A percentile compares a stretch with the other conserved stretches of the same genome.
phyloP scores from a whole-genome alignment of 2,113 vertebrate species.

The Todiramphus saurophagus region DNA sequence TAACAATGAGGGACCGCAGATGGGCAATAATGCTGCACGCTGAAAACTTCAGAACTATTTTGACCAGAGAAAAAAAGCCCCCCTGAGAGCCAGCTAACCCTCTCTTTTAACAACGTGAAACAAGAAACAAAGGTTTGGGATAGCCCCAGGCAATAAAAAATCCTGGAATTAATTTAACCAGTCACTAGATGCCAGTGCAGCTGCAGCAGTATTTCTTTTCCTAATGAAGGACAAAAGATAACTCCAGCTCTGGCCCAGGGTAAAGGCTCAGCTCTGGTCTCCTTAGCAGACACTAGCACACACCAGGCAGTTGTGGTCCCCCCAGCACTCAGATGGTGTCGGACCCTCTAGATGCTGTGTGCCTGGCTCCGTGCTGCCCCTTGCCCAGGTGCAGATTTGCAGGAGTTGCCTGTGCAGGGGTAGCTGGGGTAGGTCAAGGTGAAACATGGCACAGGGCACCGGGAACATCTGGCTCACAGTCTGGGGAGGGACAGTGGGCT shows the following conservation, averaged over 20 bases:
- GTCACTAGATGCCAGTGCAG: constrained; percentile 68
- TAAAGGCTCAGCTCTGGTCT: background rate
- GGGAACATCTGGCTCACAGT: background rate
- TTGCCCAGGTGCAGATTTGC: accelerated
- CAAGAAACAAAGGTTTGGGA: constrained; percentile 57
- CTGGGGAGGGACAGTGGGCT: background rate
- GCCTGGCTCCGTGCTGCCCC: background rate
- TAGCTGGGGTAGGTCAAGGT: background rate
- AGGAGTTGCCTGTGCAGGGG: background rate
- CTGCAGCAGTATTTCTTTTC: constrained; percentile 60
- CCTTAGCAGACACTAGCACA: background rate
- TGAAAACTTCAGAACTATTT: constrained; percentile 32
- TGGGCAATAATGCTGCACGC: background rate
- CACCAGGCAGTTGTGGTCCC: accelerated
- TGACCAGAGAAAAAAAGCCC: constrained; percentile 49
- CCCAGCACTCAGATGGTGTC: background rate
- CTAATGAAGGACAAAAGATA: constrained; percentile 43
- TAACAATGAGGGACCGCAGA: constrained; percentile 51
- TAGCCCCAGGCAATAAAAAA: constrained; percentile 64
- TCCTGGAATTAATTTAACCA: constrained; percentile 67
- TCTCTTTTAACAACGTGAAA: constrained; percentile 51
- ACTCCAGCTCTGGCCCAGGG: background rate
- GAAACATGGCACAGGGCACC: accelerated
- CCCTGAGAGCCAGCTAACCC: constrained; percentile 28
- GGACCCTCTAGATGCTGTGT: accelerated